phyloP scores from a whole-genome alignment of 2,888 invertebrate genomes.

The Sesamia inferens region DNA sequence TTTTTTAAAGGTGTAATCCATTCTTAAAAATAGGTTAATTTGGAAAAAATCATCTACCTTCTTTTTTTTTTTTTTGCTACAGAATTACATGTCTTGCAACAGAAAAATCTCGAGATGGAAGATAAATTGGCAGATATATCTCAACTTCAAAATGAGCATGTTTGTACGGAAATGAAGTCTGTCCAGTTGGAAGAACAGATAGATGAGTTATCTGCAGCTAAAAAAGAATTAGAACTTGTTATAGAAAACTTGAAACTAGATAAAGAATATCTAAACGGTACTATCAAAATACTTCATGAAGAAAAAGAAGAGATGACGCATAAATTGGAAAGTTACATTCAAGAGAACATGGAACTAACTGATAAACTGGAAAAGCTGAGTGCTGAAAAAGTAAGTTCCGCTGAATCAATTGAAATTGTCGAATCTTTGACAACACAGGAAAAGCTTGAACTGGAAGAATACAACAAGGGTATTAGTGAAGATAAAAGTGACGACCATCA shows the following conservation, averaged over 20 bases:
- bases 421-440: slow-evolving; percentile 93
- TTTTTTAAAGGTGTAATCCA: not conserved
- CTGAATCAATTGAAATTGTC: slow-evolving; percentile 94
- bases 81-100: slow-evolving; percentile 90
- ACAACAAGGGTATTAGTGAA: slow-evolving; percentile 88
- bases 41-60: not conserved
- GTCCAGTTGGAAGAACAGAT: slow-evolving; percentile 95
- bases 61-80: slow-evolving; percentile 65
- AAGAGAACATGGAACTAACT: slow-evolving; percentile 93
- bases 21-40: not conserved
- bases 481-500: slow-evolving; percentile 70
- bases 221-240: slow-evolving; percentile 85
- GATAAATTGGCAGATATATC: slow-evolving; percentile 91
- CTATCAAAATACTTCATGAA: slow-evolving; percentile 89
- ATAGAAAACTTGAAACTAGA: slow-evolving; percentile 87
- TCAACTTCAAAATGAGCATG: slow-evolving; percentile 91
- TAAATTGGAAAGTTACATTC: slow-evolving; percentile 92
- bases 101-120: slow-evolving; percentile 91
- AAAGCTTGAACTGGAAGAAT: slow-evolving; percentile 92
- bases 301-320: slow-evolving; percentile 91
- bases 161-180: slow-evolving; percentile 94
- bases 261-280: slow-evolving; percentile 88
- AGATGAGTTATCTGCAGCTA: slow-evolving; percentile 88
- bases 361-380: slow-evolving; percentile 93
- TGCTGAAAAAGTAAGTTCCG: slow-evolving; percentile 93